Conservation (phyloP, 2,113 vertebrate genomes). For the Ceyx melanurus region DNA sequence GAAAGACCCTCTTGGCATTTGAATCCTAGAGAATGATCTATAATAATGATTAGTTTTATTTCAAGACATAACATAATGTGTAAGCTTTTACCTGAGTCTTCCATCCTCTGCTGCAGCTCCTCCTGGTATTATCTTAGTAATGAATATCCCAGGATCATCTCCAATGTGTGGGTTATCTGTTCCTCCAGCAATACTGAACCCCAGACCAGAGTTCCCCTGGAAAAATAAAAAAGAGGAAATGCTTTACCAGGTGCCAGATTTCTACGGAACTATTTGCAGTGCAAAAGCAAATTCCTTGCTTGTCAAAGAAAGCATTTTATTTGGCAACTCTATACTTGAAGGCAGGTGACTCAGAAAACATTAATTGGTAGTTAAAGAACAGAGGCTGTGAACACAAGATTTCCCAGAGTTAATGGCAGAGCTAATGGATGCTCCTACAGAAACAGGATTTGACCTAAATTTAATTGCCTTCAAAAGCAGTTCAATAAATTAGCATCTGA, state of each 20-base stretch:
- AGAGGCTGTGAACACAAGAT: conserved; percentile 36
- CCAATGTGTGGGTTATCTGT: conserved; percentile 97
- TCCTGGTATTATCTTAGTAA: conserved; percentile 98
- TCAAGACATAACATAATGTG: neutral
- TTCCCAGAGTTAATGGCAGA: conserved; percentile 13
- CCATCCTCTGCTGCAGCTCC: conserved; percentile 95
- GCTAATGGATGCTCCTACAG: conserved; percentile 15
- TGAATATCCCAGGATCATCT: conserved; percentile 97
- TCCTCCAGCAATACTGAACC: conserved; percentile 96
- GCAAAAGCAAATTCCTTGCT: neutral
- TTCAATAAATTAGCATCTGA: conserved; percentile 42
- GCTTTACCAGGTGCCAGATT: neutral
- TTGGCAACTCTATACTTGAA: conserved; percentile 5
- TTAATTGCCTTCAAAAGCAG: conserved; percentile 33
- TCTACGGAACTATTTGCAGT: neutral
- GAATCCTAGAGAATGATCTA: neutral
- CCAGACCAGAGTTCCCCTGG: conserved; percentile 95
- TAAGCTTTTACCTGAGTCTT: conserved; percentile 85
- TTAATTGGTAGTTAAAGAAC: conserved; percentile 43
- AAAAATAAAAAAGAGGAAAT: conserved; percentile 23
- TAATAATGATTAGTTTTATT: neutral
- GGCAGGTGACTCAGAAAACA: conserved; percentile 36
- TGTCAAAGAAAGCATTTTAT: conserved; percentile 26
- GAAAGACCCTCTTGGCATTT: neutral
- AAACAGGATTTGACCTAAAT: conserved; percentile 49